Base-by-base conservation (phyloP, 2,888 invertebrate genomes). In the Agelastica alni region DNA sequence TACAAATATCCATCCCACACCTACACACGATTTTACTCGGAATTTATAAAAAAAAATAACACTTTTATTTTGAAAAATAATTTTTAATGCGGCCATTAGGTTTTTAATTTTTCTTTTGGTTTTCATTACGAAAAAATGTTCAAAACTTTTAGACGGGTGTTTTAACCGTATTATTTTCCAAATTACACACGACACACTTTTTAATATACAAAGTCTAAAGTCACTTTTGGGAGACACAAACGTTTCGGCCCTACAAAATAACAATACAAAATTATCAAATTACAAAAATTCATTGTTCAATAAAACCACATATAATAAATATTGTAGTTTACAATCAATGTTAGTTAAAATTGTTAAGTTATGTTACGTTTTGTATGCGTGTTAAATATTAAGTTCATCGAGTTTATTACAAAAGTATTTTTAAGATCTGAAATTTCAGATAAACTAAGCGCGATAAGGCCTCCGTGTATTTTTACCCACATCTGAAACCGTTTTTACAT, bases 151-250 rank as follows among this genome's bases (percentile, higher is more conserved):
- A 49, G 56, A 60, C 59, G 60, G 56, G 57, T 62, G 60, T 63
- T 60, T 54, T 48, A 46, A 31, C 43, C 30, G 44, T 54, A 49
- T 48, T 10, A 47, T 49, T 60, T 63, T 53, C 43, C 42, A 57
- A 61, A 52, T 58, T 59, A 63, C 56, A 59, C 54, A 58, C 14
- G 47, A 60, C 48, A 60, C 60, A 58, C 44, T 53, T 53, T 49
- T 48, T 45, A 53, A 51, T 51, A 62, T 60, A 58, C 51, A 61
- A n/a, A n/a, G 53, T 59, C 59, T 57, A 67, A 66, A 71, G 74
- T 74, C 74, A 74, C 74, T 74, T 74, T 74, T 74, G 74, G 74
- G 74, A 74, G 71, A 72, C 62, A 69, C 64, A 69, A 63, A 73
- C 58, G 4, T 73, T 71, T 72, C 63, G 73, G 71, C 64, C 69